Base-by-base conservation (phyloP, 1,140 invertebrate genomes). In the Ericerus pela region DNA sequence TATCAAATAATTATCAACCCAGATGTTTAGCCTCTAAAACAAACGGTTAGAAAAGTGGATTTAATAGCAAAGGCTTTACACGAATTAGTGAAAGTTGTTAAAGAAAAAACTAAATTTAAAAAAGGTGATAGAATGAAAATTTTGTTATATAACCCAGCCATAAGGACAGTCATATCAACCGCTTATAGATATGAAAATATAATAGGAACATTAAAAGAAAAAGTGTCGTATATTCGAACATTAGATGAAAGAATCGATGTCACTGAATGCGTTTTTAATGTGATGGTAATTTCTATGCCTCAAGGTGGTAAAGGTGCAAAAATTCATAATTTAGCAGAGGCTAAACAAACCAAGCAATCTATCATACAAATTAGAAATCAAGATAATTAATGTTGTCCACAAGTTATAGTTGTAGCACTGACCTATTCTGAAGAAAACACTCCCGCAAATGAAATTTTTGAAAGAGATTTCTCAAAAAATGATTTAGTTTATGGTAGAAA, bases 221-320 rank as follows among this genome's bases (percentile, higher is more conserved):
- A n/a, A n/a, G n/a, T n/a, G n/a, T n/a, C n/a, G n/a, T n/a, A n/a
- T n/a, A 24, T 51, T 20, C 26, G 20, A 14, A 51, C 22, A 16
- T 51, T 29, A n/a, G 29, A 53, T 27, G 51, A 53, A n/a, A n/a
- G n/a, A 8, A n/a, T 53, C 2, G 28, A 53, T 53, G 8, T 53
- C 6, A 29, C 27, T n/a, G n/a, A 27, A 10, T 53, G 10, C 8
- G 2, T 16, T n/a, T 53, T 53, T 30, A 6, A 53, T 29, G 16
- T 53, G n/a, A 14, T 30, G 2, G 20, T 27, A 10, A 16, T 53
- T 29, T 14, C 24, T 5, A 30, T 53, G 51, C 51, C 51, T 12
- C 51, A 27, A 29, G 28, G 51, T 29, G 26, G 28, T 5, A n/a
- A 30, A 29, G 27, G 51, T 3, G 28, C 26, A 29, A 53, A 53